Conservation (phyloP, 2,797 vertebrate genomes). For the Phrynocephalus vlangalii region DNA sequence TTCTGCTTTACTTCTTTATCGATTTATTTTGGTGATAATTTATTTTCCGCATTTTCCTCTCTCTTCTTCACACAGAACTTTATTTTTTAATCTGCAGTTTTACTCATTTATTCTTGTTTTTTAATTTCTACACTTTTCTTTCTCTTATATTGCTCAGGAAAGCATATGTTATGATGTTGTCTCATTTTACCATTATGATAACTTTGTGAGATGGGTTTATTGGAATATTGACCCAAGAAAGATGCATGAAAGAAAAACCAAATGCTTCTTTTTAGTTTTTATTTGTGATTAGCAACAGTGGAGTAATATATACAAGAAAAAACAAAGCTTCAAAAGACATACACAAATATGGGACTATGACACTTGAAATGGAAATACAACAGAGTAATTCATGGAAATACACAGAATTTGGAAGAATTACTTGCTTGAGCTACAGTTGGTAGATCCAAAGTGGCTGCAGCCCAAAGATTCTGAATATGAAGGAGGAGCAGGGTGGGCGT, state of each 20-base stretch:
- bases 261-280: not conserved
- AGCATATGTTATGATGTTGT: not conserved
- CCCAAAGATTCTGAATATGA: no score
- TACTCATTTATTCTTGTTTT: not conserved
- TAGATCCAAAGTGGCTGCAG: no score
- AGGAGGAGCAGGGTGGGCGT: no score
- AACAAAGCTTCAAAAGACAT: not conserved
- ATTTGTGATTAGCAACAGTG: not conserved
- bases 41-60: slow-evolving; percentile 51
- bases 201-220: not conserved
- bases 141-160: not conserved
- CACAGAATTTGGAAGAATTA: no score
- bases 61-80: slow-evolving; percentile 43
- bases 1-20: slow-evolving; percentile 72
- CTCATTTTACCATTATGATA: not conserved
- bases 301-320: not conserved
- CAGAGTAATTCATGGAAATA: not conserved
- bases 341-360: not conserved
- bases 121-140: not conserved
- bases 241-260: not conserved
- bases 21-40: slow-evolving; percentile 71
- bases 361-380: not conserved
- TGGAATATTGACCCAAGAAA: not conserved
- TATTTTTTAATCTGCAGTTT: not conserved
- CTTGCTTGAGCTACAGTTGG: no score